Evolutionary conservation across 2,797 vertebrate genomes (phyloP), one percentile per base, ranked within the genome.

Genomic region (Euthynnus affinis): DNA sequence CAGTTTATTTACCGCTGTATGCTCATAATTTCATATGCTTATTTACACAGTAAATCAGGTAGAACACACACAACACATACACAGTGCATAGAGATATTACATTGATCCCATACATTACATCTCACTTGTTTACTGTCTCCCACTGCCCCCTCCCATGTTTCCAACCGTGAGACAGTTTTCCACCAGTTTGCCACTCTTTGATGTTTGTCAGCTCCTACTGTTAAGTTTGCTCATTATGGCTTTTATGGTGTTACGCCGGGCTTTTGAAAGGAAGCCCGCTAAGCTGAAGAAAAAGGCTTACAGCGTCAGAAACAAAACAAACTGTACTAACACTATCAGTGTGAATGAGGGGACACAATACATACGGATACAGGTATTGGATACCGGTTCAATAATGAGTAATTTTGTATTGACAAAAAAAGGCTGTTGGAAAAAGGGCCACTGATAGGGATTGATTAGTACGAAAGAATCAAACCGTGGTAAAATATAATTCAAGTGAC

Each of bases 141-240:
- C 37, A 37, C 37, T 37, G 44, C 46, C 4, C 20, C 55, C 55
- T 15, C 23, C 73, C 64, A 71, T 79, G 70, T 76, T 20, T 49
- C 78, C 68, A 27, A 61, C 78, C 79, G 65, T 6, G 52, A 55
- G 55, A 71, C 69, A 77, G 27, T 77, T 75, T 83, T 59, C 52
- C 55, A 60, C 66, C 40, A 55, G 66, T 85, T 83, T 69, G 60
- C n/a, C 7, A 1, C 29, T 51, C 46, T 58, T 42, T 86, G 71
- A 81, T 84, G 59, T 66, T 68, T 70, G 44, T 76, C 40, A 76
- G 60, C 53, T 78, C 60, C 71, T 23, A 40, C 79, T 70, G 76
- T 56, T 80, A 37, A 7, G 40, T 75, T 57, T 37, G 46, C 44
- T 55, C 53, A 78, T 72, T 44, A 64, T 55, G 67, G 48, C n/a